phyloP scores from a whole-genome alignment of 1,140 invertebrate genomes.

The Globodera ellingtonae region DNA sequence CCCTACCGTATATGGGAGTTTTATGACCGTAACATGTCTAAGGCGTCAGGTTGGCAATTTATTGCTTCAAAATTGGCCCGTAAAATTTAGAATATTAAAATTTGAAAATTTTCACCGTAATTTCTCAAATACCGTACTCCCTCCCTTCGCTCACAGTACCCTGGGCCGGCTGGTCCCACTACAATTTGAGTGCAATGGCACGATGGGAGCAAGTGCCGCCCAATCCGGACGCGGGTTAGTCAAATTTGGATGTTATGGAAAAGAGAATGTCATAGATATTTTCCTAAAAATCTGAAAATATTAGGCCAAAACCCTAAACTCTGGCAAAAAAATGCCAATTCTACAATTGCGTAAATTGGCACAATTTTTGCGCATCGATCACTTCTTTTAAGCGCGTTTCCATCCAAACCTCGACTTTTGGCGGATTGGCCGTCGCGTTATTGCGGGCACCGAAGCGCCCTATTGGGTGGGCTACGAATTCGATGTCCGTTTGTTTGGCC shows the following conservation, averaged over 20 bases:
- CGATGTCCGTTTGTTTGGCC: constrained; percentile 49
- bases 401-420: constrained; percentile 65
- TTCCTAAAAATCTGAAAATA: too few species aligned
- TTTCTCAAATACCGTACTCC: background rate
- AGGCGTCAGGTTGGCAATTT: constrained; percentile 13
- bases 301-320: too few species aligned
- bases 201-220: constrained; percentile 62
- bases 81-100: too few species aligned
- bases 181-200: constrained; percentile 63
- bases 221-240: constrained; percentile 48
- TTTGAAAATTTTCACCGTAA: too few species aligned
- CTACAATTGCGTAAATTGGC: background rate
- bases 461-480: constrained; percentile 65
- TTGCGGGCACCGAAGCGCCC: constrained; percentile 62
- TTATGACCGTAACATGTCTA: constrained; percentile 64
- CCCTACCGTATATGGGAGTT: constrained; percentile 65
- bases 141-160: constrained; percentile 42
- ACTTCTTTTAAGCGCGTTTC: constrained; percentile 47
- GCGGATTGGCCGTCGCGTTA: constrained; percentile 57
- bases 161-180: constrained; percentile 65
- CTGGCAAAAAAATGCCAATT: background rate
- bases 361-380: too few species aligned
- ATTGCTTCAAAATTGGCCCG: too few species aligned
- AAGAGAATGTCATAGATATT: too few species aligned
- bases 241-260: background rate